These are phyloP conservation scores for Chlorospingus flavigularis DNA, from an alignment of 2,797 vertebrate genomes.

Conservation along the genomic window DNA sequence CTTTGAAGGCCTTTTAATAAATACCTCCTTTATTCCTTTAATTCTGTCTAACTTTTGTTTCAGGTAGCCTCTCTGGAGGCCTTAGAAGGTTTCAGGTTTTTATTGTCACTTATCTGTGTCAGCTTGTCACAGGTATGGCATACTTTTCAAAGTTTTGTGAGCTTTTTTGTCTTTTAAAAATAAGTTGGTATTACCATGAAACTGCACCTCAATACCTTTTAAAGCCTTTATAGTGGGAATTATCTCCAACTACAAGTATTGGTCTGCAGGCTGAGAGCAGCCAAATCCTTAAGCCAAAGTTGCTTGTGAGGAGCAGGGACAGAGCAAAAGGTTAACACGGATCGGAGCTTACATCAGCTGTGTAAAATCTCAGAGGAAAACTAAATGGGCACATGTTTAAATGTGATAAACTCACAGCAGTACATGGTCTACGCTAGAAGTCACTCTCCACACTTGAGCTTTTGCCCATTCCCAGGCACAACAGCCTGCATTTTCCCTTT, in stretches of 20 bases:
- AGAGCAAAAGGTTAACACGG: background rate
- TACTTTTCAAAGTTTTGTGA: background rate
- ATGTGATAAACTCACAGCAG: background rate
- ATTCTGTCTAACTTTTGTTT: background rate
- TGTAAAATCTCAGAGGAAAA: background rate
- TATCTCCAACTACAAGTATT: background rate
- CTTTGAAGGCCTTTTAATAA: background rate
- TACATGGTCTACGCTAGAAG: accelerated
- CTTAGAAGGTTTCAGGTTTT: background rate
- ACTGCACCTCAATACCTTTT: background rate
- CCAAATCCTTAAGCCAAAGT: background rate
- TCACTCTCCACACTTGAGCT: background rate
- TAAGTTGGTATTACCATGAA: background rate
- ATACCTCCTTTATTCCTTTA: background rate
- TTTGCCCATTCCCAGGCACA: background rate
- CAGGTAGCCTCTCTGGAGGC: background rate
- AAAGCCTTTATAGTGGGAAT: background rate
- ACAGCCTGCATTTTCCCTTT: background rate
- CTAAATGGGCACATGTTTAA: accelerated
- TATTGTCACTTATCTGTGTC: too few relatives aligned
- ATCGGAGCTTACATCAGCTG: background rate
- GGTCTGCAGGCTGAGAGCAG: background rate
- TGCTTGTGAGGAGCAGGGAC: background rate
- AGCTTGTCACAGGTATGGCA: background rate
- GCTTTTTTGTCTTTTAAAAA: background rate